phyloP scores from a whole-genome alignment of 2,797 vertebrate species.

The Labeo calbasu region DNA sequence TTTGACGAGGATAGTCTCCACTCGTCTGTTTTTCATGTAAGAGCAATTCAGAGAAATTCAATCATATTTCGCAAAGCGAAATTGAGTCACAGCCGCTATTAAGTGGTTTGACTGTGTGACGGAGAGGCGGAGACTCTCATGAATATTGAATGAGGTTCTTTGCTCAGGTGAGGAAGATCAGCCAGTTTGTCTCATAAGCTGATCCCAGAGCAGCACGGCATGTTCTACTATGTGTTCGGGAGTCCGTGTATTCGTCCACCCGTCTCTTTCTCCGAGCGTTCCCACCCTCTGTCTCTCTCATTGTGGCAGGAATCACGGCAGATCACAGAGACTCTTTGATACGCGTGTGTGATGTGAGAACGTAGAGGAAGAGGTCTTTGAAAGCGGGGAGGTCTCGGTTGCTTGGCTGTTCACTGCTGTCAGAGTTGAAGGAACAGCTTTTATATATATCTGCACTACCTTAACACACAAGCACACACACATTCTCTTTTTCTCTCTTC shows the following conservation, averaged over 20 bases:
- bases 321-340: slow-evolving; percentile 44
- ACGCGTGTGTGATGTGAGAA: not conserved
- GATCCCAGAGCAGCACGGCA: slow-evolving; percentile 3
- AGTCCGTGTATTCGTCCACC: not conserved
- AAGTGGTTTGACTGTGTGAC: not conserved
- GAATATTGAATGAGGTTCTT: slow-evolving; percentile 31
- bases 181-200: slow-evolving; percentile 2
- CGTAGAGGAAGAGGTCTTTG: slow-evolving; percentile 4
- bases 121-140: slow-evolving; percentile 16
- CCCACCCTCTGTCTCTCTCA: slow-evolving; percentile 1
- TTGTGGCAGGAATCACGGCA: slow-evolving; percentile 15
- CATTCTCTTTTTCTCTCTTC: slow-evolving; percentile 11
- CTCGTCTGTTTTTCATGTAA: slow-evolving; percentile 32
- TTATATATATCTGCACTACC: slow-evolving; percentile 32
- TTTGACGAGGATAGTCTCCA: slow-evolving; percentile 46
- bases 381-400: slow-evolving; percentile 31
- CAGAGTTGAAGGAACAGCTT: slow-evolving; percentile 41
- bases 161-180: not conserved
- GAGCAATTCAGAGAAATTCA: slow-evolving; percentile 35
- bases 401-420: slow-evolving; percentile 22
- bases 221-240: not conserved
- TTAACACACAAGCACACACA: slow-evolving; percentile 31
- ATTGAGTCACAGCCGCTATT: slow-evolving; percentile 22
- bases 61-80: slow-evolving; percentile 8
- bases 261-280: not conserved